A percentile compares a stretch with the other conserved stretches of the same genome.
These are phyloP conservation scores for Rhinella marina DNA, from an alignment of 2,797 vertebrate genomes.

Conservation along the genomic window DNA sequence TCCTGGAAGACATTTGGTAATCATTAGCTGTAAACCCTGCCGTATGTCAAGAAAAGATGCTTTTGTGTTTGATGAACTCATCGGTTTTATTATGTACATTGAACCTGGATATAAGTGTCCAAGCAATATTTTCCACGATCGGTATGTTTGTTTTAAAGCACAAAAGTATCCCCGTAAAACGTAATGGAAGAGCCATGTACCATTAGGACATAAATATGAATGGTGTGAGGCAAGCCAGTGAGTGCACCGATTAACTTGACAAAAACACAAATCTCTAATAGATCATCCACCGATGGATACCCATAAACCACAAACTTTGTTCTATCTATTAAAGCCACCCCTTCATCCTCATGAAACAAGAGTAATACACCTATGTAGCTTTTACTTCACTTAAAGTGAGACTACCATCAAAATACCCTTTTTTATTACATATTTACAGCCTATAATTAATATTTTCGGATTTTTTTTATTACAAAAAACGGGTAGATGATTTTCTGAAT, in stretches of 20 bases:
- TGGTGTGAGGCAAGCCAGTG: background rate
- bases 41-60: constrained; percentile 57
- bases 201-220: constrained; percentile 2
- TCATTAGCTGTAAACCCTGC: constrained; percentile 62
- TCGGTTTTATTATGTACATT: constrained; percentile 50
- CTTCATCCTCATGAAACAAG: too few relatives aligned
- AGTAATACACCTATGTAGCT: background rate
- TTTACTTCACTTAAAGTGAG: too few relatives aligned
- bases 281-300: background rate
- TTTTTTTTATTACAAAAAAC: too few relatives aligned
- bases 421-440: too few relatives aligned
- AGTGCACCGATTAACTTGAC: background rate
- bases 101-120: constrained; percentile 31
- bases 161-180: constrained; percentile 10
- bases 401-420: too few relatives aligned
- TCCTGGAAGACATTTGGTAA: constrained; percentile 60
- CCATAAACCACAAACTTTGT: background rate
- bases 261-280: background rate
- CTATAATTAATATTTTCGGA: too few relatives aligned
- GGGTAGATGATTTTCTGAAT: too few relatives aligned
- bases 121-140: constrained; percentile 49
- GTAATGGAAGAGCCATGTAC: constrained; percentile 15
- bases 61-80: constrained; percentile 57
- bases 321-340: background rate
- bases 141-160: constrained; percentile 24